phyloP scores from a whole-genome alignment of 2,113 vertebrate genomes.

The Panthera leo region DNA sequence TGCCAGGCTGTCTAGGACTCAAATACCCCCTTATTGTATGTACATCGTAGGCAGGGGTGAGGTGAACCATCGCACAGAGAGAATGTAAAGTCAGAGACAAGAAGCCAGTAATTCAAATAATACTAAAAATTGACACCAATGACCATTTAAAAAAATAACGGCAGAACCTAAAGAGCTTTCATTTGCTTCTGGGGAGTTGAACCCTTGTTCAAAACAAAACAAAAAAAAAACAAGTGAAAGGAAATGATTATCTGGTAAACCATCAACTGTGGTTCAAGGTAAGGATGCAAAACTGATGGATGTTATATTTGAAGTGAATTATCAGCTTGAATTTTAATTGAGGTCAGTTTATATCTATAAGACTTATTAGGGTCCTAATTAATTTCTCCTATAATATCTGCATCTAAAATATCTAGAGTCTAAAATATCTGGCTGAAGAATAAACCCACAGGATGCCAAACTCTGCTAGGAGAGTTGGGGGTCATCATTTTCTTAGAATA shows the following conservation, averaged over 20 bases:
- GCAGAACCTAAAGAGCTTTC: not conserved
- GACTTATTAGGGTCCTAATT: slow-evolving; percentile 35
- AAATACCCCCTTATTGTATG: not conserved
- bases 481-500: not conserved
- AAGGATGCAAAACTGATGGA: not conserved
- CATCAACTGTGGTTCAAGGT: not conserved
- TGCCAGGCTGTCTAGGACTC: not conserved
- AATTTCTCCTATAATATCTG: slow-evolving; percentile 21
- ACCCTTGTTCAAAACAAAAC: not conserved
- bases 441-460: not conserved
- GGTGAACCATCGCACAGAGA: not conserved
- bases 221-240: not conserved
- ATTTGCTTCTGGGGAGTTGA: not conserved
- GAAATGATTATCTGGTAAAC: not conserved
- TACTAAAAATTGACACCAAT: not conserved
- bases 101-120: not conserved
- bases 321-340: slow-evolving; percentile 25
- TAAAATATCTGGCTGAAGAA: not conserved
- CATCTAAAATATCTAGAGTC: not conserved
- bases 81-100: not conserved
- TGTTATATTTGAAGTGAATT: slow-evolving; percentile 35
- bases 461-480: not conserved
- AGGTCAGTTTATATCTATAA: slow-evolving; percentile 15
- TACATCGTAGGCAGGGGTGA: fast-evolving
- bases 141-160: not conserved